A percentile compares a stretch with the other conserved stretches of the same genome.
Conservation (phyloP, 2,113 vertebrate species). For the Centropus unirufus region DNA sequence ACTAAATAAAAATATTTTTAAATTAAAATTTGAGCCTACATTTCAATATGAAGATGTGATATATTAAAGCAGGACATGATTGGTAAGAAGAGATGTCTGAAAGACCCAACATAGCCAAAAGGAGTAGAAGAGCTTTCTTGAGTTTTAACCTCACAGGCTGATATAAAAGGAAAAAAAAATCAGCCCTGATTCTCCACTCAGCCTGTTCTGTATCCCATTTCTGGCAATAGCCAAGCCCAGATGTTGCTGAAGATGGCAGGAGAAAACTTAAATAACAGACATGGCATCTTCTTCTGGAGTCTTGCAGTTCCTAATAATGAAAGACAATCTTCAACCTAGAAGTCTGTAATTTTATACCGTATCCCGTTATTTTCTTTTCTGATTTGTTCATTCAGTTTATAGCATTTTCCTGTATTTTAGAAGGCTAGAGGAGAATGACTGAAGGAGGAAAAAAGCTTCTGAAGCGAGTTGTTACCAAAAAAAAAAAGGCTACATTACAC, state of each 20-base stretch:
- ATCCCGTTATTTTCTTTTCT: neutral
- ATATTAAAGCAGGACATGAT: neutral
- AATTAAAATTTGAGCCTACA: neutral
- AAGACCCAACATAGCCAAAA: neutral
- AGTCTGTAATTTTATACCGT: neutral
- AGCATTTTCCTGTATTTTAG: neutral
- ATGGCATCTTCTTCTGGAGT: neutral
- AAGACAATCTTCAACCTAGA: neutral
- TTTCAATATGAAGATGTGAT: neutral
- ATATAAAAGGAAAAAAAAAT: neutral
- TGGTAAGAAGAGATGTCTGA: neutral
- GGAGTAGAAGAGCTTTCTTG: neutral
- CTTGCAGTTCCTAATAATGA: neutral
- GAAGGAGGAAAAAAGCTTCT: neutral
- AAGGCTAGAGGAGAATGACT: neutral
- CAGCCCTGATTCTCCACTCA: neutral
- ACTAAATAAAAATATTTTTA: neutral
- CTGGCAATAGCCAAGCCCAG: neutral
- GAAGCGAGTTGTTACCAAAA: neutral
- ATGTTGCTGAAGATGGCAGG: neutral
- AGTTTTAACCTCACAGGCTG: neutral
- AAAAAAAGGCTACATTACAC: neutral
- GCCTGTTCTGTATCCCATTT: neutral
- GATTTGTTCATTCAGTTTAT: neutral
- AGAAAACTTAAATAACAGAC: neutral